A percentile compares a stretch with the other conserved stretches of the same genome.
phyloP scores from a whole-genome alignment of 2,113 vertebrate genomes.

The Scalopus aquaticus region DNA sequence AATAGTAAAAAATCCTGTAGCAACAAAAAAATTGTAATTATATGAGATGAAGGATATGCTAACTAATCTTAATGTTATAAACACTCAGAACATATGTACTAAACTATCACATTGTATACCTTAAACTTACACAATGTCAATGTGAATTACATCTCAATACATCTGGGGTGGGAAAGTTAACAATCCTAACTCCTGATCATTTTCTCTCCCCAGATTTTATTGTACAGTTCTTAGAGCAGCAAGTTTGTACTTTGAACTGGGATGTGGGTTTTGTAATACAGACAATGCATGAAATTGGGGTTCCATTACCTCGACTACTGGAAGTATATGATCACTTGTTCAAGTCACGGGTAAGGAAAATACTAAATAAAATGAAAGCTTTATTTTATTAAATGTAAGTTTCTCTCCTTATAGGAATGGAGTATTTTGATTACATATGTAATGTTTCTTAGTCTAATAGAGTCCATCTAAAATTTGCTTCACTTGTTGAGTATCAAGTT shows the following conservation, averaged over 20 bases:
- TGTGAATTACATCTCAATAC: not conserved
- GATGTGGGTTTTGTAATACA: slow-evolving; percentile 95
- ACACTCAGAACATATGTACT: not conserved
- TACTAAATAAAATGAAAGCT: not conserved
- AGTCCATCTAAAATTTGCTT: slow-evolving; percentile 14
- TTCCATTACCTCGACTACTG: slow-evolving; percentile 91
- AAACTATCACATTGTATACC: not conserved
- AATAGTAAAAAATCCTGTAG: not conserved
- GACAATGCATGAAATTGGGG: slow-evolving; percentile 96
- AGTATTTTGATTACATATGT: not conserved
- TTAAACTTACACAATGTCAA: not conserved
- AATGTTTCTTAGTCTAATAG: not conserved
- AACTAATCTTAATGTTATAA: not conserved
- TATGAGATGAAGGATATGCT: not conserved
- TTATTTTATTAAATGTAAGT: not conserved
- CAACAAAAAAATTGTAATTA: not conserved
- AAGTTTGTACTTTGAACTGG: slow-evolving; percentile 95
- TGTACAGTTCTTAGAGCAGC: slow-evolving; percentile 95
- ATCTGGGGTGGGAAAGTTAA: not conserved
- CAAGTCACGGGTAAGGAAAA: slow-evolving; percentile 92
- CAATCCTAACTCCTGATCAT: not conserved
- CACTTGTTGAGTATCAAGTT: not conserved
- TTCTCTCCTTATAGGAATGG: not conserved
- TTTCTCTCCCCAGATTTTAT: slow-evolving; percentile 90
- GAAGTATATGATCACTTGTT: slow-evolving; percentile 98